Conservation (phyloP, 2,797 vertebrate genomes). For the Muscicapa comitata region DNA sequence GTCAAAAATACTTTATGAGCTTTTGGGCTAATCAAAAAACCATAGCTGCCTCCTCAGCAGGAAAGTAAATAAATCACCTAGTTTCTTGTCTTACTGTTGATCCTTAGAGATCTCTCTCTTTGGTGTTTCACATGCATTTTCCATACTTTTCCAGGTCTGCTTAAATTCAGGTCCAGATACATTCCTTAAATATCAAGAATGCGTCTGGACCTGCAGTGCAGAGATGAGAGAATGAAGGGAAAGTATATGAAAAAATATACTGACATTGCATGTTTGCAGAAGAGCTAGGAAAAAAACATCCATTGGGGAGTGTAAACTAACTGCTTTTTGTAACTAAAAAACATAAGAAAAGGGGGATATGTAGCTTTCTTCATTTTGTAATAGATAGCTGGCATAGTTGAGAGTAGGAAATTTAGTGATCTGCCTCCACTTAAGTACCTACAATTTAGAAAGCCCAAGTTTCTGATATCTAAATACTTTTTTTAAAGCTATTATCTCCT, state of each 20-base stretch:
- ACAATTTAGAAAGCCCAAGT: background rate
- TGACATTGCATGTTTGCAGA: background rate
- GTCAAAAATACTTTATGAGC: background rate
- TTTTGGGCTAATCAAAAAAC: conserved; percentile 8
- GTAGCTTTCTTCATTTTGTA: background rate
- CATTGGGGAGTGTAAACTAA: background rate
- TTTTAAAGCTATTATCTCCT: background rate
- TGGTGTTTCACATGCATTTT: background rate
- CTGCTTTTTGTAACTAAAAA: background rate
- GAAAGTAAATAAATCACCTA: background rate
- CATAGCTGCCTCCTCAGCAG: background rate
- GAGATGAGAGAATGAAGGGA: background rate
- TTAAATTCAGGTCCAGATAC: background rate
- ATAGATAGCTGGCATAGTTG: background rate
- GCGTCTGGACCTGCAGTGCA: background rate
- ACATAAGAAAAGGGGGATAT: background rate
- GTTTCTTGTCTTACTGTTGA: background rate
- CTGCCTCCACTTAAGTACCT: background rate
- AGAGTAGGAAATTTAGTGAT: background rate
- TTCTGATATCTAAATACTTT: background rate
- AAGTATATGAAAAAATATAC: background rate
- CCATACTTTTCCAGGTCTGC: background rate
- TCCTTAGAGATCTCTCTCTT: background rate
- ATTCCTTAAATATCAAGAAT: background rate
- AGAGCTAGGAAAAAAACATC: background rate